Evolutionary conservation across 2,888 invertebrate species (phyloP).

Genomic region (Pammene fasciana): DNA sequence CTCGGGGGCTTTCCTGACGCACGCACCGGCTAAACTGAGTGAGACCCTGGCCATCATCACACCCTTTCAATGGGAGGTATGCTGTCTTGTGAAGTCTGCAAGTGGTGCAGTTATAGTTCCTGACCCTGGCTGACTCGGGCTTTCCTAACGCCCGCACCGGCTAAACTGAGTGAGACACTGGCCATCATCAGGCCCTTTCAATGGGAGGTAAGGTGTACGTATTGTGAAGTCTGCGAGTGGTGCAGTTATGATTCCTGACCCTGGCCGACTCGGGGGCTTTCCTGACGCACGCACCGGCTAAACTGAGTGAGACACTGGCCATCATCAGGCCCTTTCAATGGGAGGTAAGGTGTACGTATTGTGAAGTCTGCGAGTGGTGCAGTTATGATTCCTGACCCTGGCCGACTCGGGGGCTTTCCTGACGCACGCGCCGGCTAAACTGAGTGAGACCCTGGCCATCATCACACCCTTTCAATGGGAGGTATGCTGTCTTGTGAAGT

Average conservation of each 20-base stretch:
- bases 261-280: slow-evolving; percentile 90
- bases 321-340: slow-evolving; percentile 88
- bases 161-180: slow-evolving; percentile 87
- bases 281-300: slow-evolving; percentile 88
- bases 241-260: slow-evolving; percentile 90
- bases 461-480: too few relatives aligned
- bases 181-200: slow-evolving; percentile 89
- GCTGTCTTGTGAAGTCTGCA: too few relatives aligned
- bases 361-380: not conserved
- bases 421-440: too few relatives aligned
- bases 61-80: too few relatives aligned
- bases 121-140: slow-evolving; percentile 88
- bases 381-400: slow-evolving; percentile 56
- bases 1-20: too few relatives aligned
- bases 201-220: slow-evolving; percentile 86
- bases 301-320: slow-evolving; percentile 88
- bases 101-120: too few relatives aligned
- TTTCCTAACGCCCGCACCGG: slow-evolving; percentile 89
- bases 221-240: slow-evolving; percentile 87
- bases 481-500: too few relatives aligned
- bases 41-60: too few relatives aligned
- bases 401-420: slow-evolving; percentile 61
- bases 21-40: too few relatives aligned
- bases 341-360: slow-evolving; percentile 79
- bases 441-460: too few relatives aligned